Evolutionary conservation across 2,888 invertebrate genomes (phyloP), one percentile per base, ranked within the genome.

Genomic region (Netelia fuscicornis): DNA sequence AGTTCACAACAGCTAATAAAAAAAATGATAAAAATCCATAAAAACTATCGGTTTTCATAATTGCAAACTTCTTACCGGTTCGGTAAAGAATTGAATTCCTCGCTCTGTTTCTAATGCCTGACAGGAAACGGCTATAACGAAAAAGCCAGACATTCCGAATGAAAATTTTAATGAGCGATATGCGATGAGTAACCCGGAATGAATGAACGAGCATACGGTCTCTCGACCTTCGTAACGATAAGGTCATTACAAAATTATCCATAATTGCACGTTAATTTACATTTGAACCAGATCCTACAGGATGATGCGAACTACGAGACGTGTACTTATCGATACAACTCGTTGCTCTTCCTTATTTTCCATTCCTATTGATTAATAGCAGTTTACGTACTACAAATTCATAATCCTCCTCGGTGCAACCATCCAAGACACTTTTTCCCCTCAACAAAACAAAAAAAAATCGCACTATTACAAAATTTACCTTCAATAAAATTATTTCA

Each of bases 241-340:
- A 48, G 48, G 48, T 48, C 48, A 48, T 48, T 48, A 48, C 10
- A 48, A 13, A 62, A 75, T 64, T 17, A 75, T 75, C 17, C 64
- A 13, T 52, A 37, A 75, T 64, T 52, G 10, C 48, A 52, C 30
- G 64, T 44, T 30, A 10, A 9, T 74, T 62, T 17, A 17, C 30
- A 42, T 37, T 65, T 62, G 44, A 13, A 64, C 23, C 11, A 10
- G 52, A 52, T 10, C 8, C 42, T 62, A 65, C 13, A 13, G 30
- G 23, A 64, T 75, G 64, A 75, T 54, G 42, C 52, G 37, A 17
- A 64, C 52, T 11, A 25, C 52, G 64, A 75, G 75, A 75, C 17
- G 52, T 75, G 64, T 64, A 75, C 37, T 75, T 75, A 52, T 64
- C 20, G 64, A 62, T 64, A 44, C 75, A 54, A 30, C 48, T 44